phyloP scores from a whole-genome alignment of 1,140 invertebrate genomes.

The Drosophila sp. region DNA sequence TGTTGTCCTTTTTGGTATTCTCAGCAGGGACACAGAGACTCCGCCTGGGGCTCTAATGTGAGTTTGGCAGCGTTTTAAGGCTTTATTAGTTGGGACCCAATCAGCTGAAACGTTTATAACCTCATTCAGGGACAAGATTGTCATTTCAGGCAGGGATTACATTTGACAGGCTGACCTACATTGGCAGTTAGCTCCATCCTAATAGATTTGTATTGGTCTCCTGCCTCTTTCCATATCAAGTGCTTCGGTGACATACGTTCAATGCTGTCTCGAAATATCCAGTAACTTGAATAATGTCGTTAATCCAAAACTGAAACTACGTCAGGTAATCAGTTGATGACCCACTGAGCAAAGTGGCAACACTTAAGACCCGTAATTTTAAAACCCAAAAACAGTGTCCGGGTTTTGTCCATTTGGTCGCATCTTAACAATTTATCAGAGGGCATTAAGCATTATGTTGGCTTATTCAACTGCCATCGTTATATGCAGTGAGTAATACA shows the following conservation, averaged over 20 bases:
- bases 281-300: not conserved
- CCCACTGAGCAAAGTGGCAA: slow-evolving; percentile 26
- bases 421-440: slow-evolving; percentile 8
- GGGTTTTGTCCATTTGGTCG: not conserved
- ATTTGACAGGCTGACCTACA: slow-evolving; percentile 22
- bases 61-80: slow-evolving; percentile 41
- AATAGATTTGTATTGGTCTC: slow-evolving; percentile 50
- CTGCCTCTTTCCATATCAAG: too few relatives aligned
- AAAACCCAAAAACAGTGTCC: slow-evolving; percentile 20
- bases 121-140: slow-evolving; percentile 47
- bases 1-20: slow-evolving; percentile 62
- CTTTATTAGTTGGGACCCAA: slow-evolving; percentile 62
- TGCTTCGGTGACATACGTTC: not conserved
- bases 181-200: slow-evolving; percentile 33
- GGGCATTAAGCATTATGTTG: slow-evolving; percentile 32
- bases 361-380: slow-evolving; percentile 42
- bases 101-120: slow-evolving; percentile 59
- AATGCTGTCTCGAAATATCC: not conserved
- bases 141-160: slow-evolving; percentile 32
- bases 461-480: slow-evolving; percentile 53
- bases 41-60: slow-evolving; percentile 16
- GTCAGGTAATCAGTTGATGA: slow-evolving; percentile 46
- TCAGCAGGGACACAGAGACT: slow-evolving; percentile 3
- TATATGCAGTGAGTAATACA: slow-evolving; percentile 49
- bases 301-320: slow-evolving; percentile 1